phyloP scores from a whole-genome alignment of 1,140 invertebrate genomes.

The Drosophila ficusphila region DNA sequence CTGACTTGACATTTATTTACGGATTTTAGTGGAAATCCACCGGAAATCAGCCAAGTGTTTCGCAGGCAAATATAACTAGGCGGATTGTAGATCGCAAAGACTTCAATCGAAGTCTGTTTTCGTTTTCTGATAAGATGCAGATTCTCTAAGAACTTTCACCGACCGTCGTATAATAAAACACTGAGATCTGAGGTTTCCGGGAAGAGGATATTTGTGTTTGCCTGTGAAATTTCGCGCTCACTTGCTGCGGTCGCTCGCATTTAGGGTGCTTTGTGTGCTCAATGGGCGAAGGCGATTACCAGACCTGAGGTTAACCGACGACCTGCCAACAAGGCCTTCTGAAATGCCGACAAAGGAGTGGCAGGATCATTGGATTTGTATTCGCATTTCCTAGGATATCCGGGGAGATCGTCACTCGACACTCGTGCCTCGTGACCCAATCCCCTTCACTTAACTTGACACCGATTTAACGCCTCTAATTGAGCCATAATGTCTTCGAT shows the following conservation, averaged over 20 bases:
- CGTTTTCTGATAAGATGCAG: not conserved
- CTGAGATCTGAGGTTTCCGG: slow-evolving; percentile 43
- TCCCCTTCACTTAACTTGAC: not conserved
- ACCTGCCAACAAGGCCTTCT: slow-evolving; percentile 2
- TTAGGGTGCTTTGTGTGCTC: slow-evolving; percentile 35
- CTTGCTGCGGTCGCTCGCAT: slow-evolving; percentile 25
- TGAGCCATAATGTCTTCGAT: slow-evolving; percentile 63
- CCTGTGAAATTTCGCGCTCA: slow-evolving; percentile 65
- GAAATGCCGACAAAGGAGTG: slow-evolving; percentile 11
- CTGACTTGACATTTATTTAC: slow-evolving; percentile 53
- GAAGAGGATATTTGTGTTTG: slow-evolving; percentile 50
- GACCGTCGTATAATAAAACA: slow-evolving; percentile 9
- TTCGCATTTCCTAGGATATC: slow-evolving; percentile 12
- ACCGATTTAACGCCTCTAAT: slow-evolving; percentile 61
- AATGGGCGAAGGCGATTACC: slow-evolving; percentile 50
- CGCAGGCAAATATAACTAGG: slow-evolving; percentile 21
- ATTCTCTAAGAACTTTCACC: slow-evolving; percentile 37
- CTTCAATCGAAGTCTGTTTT: not conserved
- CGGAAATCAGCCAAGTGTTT: slow-evolving; percentile 44
- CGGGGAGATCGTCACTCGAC: not conserved
- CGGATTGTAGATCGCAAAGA: not conserved
- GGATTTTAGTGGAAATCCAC: not conserved
- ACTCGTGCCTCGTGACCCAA: too few relatives aligned
- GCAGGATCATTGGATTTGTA: slow-evolving; percentile 1
- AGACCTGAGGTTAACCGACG: slow-evolving; percentile 27